Percentiles rank a stretch among this genome's conserved stretches.
phyloP scores from a whole-genome alignment of 2,888 invertebrate species.

The Leptinotarsa peninsularis region DNA sequence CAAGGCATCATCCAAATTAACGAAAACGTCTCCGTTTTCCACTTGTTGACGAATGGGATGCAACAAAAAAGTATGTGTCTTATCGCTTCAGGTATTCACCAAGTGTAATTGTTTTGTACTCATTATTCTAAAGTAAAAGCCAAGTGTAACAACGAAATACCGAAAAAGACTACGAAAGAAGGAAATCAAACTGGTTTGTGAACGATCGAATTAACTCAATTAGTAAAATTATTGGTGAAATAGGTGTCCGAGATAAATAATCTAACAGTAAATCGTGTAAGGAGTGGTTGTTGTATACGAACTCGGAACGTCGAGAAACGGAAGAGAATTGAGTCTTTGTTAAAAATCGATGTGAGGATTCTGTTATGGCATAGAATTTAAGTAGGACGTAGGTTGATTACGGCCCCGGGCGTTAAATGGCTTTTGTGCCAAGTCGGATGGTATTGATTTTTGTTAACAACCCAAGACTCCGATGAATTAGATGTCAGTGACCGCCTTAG shows the following conservation, averaged over 20 bases:
- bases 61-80: too few species aligned
- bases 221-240: conserved; percentile 10
- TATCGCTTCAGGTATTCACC: too few species aligned
- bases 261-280: conserved; percentile 11
- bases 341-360: conserved; percentile 14
- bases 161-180: not conserved
- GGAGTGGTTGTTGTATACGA: not conserved
- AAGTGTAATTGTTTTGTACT: too few species aligned
- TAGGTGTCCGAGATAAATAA: conserved; percentile 13
- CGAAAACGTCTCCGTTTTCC: too few species aligned
- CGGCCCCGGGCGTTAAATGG: conserved; percentile 12
- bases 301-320: conserved; percentile 11
- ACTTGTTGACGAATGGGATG: too few species aligned
- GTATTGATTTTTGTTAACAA: conserved; percentile 9
- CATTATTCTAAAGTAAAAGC: not conserved
- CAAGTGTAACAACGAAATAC: too few species aligned
- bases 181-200: conserved; percentile 2
- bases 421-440: conserved; percentile 6
- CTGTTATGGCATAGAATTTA: conserved; percentile 22
- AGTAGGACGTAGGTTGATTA: conserved; percentile 29
- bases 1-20: too few species aligned
- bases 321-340: conserved; percentile 26
- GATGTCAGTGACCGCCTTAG: too few species aligned
- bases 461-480: not conserved
- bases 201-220: conserved; percentile 12